Evolutionary conservation across 2,888 invertebrate species (phyloP), one percentile per base, ranked within the genome.

Genomic region (Prosapia bicincta): DNA sequence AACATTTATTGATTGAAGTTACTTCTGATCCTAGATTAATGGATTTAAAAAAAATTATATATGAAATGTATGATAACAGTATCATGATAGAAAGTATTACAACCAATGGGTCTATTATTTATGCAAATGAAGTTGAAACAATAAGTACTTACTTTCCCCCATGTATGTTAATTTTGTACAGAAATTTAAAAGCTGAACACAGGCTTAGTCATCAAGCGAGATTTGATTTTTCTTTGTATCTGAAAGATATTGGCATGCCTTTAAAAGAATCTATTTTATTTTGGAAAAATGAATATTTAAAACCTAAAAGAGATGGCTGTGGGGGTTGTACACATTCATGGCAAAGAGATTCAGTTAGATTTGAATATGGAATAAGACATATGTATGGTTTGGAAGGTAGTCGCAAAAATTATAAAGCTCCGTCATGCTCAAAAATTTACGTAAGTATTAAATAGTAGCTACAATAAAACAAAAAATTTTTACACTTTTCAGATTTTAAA

Each of bases 321-420:
- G 86, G 88, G 43, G 84, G 83, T 68, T 92, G 92, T 80, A 85
- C 85, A 24, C 92, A 92, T 80, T 86, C 85, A 79, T 93, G 92
- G 92, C 86, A 88, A 71, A 86, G 86, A 69, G 88, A 90, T 83
- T 88, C 88, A 79, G 88, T 87, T 26, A 89, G 90, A 80, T 91
- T 89, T 83, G 82, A 88, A 3, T 92, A 92, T 84, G 90, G 90
- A 76, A 91, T 92, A 71, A 85, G 91, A 77, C 92, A 93, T 82
- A 85, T 92, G 84, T 93, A 92, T 85, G 92, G 92, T 0, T 84
- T 92, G 70, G 92, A 92, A 84, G 92, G 93, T 3, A 85, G 87
- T n/a, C 86, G 88, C 79, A 90, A 86, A 80, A 88, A 86, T 80
- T 92, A 92, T 81, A 83, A 84, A 66, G 89, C 89, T 20, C 89